These are phyloP conservation scores for Zootermopsis nevadensis DNA, from an alignment of 2,888 invertebrate species.

Conservation along the genomic window DNA sequence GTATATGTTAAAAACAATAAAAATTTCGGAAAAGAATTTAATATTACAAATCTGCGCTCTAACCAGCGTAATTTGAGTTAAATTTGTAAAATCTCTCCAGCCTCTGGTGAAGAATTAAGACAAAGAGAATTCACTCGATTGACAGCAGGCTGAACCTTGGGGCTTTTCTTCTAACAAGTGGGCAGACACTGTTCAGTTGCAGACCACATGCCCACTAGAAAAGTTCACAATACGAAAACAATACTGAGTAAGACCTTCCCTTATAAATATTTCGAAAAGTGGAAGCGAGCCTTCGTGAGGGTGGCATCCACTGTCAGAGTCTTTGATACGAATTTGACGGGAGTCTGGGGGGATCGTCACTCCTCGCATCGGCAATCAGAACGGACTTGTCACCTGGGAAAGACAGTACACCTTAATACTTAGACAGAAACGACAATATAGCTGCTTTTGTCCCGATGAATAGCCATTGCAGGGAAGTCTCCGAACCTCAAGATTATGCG, in stretches of 20 bases:
- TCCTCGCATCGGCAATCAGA: constrained; percentile 79
- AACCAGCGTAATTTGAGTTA: not conserved
- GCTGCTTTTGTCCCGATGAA: not conserved
- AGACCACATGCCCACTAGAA: not conserved
- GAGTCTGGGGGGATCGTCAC: constrained; percentile 58
- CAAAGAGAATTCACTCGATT: not conserved
- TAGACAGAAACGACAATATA: constrained; percentile 22
- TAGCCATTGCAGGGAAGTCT: not conserved
- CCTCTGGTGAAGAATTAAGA: not conserved
- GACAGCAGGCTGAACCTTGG: not conserved
- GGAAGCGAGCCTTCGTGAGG: constrained; percentile 1
- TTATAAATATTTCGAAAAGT: constrained; percentile 51
- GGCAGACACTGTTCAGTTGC: not conserved
- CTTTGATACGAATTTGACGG: constrained; percentile 52
- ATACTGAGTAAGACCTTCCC: constrained; percentile 58
- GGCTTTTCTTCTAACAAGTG: not conserved
- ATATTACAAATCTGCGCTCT: not conserved
- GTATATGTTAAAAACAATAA: not conserved
- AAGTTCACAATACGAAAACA: not conserved
- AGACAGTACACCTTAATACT: constrained; percentile 64
- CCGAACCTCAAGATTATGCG: not conserved
- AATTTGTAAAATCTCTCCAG: not conserved
- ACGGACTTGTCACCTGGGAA: constrained; percentile 85
- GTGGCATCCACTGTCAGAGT: constrained; percentile 59
- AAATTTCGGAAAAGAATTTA: not conserved